Evolutionary conservation across 1,140 invertebrate genomes (phyloP).

Genomic region (Panagrolaimus sp.): DNA sequence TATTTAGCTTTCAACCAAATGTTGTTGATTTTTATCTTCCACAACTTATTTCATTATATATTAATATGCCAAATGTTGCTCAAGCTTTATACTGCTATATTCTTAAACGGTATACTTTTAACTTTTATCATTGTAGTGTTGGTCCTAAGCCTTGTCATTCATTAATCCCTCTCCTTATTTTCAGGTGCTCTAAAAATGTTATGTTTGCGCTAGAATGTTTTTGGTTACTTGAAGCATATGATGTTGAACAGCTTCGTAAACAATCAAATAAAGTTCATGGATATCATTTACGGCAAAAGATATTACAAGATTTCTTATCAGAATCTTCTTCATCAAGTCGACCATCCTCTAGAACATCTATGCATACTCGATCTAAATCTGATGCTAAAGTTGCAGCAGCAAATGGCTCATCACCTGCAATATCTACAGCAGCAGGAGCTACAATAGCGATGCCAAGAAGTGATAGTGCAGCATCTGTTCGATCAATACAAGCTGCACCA

Average conservation of each 20-base stretch:
- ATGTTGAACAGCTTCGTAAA: constrained; percentile 69
- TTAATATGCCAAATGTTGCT: constrained; percentile 90
- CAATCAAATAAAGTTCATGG: constrained; percentile 77
- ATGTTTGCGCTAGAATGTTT: constrained; percentile 90
- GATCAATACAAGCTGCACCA: constrained; percentile 17
- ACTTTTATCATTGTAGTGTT: too few relatives aligned
- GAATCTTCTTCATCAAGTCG: not conserved
- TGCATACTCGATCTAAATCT: not conserved
- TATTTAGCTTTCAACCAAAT: constrained; percentile 83
- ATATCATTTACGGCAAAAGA: constrained; percentile 77
- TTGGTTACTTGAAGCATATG: constrained; percentile 89
- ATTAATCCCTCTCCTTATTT: not conserved
- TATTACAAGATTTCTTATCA: constrained; percentile 62
- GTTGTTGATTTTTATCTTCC: constrained; percentile 96
- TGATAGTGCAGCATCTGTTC: constrained; percentile 18
- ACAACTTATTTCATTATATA: constrained; percentile 93
- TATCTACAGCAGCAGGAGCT: too few relatives aligned
- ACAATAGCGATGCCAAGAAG: constrained; percentile 4
- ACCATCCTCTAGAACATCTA: not conserved
- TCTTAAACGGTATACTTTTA: constrained; percentile 70
- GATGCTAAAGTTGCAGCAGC: not conserved
- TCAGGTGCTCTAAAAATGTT: constrained; percentile 80
- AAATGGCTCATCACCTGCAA: not conserved
- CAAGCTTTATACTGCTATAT: constrained; percentile 91
- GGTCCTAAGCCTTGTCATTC: too few relatives aligned